Evolutionary conservation across 2,888 invertebrate species (phyloP).

Genomic region (Caenorhabditis sinica): DNA sequence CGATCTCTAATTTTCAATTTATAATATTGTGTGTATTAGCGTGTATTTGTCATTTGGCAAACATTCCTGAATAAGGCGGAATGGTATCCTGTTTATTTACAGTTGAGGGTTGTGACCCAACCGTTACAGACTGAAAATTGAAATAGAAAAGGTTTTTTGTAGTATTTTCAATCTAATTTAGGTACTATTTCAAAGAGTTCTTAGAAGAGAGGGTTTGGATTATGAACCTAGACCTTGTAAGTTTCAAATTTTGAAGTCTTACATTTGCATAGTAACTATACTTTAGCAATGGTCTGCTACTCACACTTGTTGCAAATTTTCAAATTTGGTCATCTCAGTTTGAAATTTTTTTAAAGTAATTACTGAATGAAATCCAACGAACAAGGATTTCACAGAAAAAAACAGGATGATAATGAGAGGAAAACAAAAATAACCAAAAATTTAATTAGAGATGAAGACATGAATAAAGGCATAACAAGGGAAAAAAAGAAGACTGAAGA

Average conservation of each 20-base stretch:
- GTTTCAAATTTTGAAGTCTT: no score
- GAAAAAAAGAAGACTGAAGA: background rate
- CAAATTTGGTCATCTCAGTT: no score
- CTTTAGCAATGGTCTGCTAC: no score
- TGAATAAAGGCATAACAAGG: constrained; percentile 48
- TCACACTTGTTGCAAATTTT: no score
- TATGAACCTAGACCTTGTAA: no score
- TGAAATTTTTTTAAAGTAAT: background rate
- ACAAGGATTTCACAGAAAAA: background rate
- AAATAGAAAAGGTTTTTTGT: background rate
- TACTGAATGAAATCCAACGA: background rate
- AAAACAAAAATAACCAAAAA: constrained; percentile 20
- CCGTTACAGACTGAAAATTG: background rate
- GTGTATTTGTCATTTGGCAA: constrained; percentile 61
- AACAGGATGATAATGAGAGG: constrained; percentile 13
- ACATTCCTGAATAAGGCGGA: constrained; percentile 46
- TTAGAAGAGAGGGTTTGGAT: no score
- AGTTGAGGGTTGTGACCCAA: background rate
- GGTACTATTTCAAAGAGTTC: no score
- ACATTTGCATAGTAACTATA: no score
- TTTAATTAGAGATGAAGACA: constrained; percentile 57
- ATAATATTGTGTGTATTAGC: constrained; percentile 5
- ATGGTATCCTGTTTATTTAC: constrained; percentile 37
- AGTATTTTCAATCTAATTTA: no score
- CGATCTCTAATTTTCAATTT: constrained; percentile 19